A percentile compares a stretch with the other conserved stretches of the same genome.
phyloP scores from a whole-genome alignment of 2,113 vertebrate genomes.

The Gorsachius goisagi region DNA sequence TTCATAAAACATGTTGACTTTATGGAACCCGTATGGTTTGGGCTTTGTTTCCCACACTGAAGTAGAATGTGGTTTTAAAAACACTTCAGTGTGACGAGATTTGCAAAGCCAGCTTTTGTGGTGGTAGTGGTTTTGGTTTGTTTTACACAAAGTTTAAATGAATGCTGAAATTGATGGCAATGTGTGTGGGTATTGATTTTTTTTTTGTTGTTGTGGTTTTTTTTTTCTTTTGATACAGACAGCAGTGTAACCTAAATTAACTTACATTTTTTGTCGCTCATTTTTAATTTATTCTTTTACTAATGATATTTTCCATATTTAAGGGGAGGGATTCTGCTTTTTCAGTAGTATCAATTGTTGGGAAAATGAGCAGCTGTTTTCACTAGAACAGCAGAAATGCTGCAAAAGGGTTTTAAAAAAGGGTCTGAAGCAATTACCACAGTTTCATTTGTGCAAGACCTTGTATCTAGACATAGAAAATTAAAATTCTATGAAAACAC shows the following conservation, averaged over 20 bases:
- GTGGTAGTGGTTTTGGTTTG: neutral
- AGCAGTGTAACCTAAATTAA: neutral
- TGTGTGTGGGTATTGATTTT: neutral
- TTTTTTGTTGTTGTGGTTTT: too few relatives aligned
- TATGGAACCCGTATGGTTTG: neutral
- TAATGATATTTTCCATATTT: neutral
- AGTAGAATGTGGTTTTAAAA: neutral
- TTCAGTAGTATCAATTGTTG: neutral
- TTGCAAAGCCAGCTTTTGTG: neutral
- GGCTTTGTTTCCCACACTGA: neutral
- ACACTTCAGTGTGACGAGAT: neutral
- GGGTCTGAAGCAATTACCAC: neutral
- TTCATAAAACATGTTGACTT: neutral
- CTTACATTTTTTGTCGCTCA: neutral
- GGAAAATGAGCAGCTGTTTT: neutral
- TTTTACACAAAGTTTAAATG: neutral
- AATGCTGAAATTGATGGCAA: neutral
- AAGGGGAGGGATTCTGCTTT: neutral
- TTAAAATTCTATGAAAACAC: neutral
- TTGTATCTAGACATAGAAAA: neutral
- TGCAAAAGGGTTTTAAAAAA: neutral
- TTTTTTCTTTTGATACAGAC: neutral
- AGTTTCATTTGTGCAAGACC: neutral
- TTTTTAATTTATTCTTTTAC: neutral
- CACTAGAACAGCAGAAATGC: neutral